phyloP scores from a whole-genome alignment of 2,888 invertebrate genomes.

The Nymphalis polychloros region DNA sequence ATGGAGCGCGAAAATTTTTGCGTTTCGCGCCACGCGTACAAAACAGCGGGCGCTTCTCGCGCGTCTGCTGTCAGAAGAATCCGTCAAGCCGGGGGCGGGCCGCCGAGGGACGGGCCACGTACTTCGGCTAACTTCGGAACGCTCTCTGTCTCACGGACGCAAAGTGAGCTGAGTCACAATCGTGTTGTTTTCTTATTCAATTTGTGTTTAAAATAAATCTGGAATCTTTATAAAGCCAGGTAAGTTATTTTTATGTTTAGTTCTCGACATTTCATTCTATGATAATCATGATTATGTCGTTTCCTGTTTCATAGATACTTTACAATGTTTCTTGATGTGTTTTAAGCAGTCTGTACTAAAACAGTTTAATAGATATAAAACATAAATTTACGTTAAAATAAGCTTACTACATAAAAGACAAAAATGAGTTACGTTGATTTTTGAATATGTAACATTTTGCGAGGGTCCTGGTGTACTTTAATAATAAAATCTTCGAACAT shows the following conservation, averaged over 20 bases:
- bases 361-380: not conserved
- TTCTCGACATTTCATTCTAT: constrained; percentile 21
- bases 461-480: constrained; percentile 9
- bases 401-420: constrained; percentile 12
- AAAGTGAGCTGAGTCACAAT: constrained; percentile 72
- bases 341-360: constrained; percentile 41
- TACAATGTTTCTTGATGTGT: constrained; percentile 28
- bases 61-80: constrained; percentile 61
- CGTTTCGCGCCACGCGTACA: constrained; percentile 64
- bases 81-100: constrained; percentile 62
- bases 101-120: constrained; percentile 59
- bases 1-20: constrained; percentile 42
- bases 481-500: constrained; percentile 41
- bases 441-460: not conserved
- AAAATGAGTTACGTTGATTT: constrained; percentile 20
- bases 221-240: constrained; percentile 43
- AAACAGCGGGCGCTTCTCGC: constrained; percentile 62
- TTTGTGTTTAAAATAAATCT: constrained; percentile 31
- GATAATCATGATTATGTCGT: not conserved
- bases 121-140: constrained; percentile 62
- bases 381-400: constrained; percentile 15
- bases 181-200: constrained; percentile 38
- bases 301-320: not conserved
- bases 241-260: constrained; percentile 51
- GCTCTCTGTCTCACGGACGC: constrained; percentile 50